Conservation (phyloP, 2,113 vertebrate genomes). For the Phalacrocorax aristotelis region DNA sequence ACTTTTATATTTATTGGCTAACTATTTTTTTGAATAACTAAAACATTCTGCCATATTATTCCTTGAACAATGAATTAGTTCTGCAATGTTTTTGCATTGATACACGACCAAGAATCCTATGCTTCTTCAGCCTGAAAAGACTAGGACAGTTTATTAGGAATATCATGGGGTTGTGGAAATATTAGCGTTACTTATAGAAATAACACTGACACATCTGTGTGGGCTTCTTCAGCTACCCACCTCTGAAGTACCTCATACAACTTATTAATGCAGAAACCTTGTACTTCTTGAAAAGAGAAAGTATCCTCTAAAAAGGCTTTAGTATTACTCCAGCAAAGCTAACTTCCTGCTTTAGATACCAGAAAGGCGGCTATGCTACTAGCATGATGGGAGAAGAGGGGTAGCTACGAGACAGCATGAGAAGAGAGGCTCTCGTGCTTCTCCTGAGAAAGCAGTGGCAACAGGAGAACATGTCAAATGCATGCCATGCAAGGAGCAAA, state of each 20-base stretch:
- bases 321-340: neutral
- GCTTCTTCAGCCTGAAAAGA: neutral
- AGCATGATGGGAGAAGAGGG: too few relatives aligned
- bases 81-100: neutral
- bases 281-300: neutral
- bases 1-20: neutral
- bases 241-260: neutral
- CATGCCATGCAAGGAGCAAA: neutral
- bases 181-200: neutral
- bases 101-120: neutral
- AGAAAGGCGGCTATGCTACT: neutral
- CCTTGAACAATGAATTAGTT: neutral
- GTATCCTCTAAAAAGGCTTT: neutral
- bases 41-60: neutral
- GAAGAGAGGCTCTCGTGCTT: neutral
- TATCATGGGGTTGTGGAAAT: neutral
- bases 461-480: neutral
- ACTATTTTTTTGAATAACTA: neutral
- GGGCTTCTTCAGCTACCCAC: neutral
- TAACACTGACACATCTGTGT: neutral
- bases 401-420: neutral
- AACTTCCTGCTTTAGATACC: neutral
- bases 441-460: neutral
- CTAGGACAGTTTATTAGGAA: neutral
- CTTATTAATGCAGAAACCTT: neutral